Evolutionary conservation across 2,888 invertebrate species (phyloP).

Genomic region (Ferdinandea cuprea): DNA sequence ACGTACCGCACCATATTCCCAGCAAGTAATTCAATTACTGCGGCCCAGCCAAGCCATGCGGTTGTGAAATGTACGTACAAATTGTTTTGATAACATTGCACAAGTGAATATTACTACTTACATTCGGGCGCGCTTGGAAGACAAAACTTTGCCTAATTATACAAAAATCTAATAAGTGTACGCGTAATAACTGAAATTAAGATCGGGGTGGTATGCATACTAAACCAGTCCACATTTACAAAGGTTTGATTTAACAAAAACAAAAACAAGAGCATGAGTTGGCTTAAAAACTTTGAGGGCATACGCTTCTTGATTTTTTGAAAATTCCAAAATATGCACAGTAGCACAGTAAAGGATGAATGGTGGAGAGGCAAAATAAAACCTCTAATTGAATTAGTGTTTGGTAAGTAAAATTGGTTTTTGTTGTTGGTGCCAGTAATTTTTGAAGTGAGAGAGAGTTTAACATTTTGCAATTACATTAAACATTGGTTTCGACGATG

Average conservation of each 20-base stretch:
- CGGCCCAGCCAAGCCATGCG: no score
- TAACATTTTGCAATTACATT: constrained; percentile 34
- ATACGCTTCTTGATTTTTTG: not conserved
- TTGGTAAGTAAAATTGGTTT: not conserved
- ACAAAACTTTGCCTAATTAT: constrained; percentile 13
- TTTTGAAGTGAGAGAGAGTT: constrained; percentile 2
- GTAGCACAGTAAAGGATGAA: not conserved
- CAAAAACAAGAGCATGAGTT: no score
- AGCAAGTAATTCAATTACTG: no score
- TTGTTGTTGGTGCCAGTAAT: not conserved
- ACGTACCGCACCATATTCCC: no score
- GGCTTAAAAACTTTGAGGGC: no score
- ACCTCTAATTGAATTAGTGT: no score
- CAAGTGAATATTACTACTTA: constrained; percentile 10
- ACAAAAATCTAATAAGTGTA: constrained; percentile 17
- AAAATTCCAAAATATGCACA: not conserved
- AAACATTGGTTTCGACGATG: not conserved
- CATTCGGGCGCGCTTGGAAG: constrained; percentile 2
- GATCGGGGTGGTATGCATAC: not conserved
- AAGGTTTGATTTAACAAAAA: no score
- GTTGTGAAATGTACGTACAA: no score
- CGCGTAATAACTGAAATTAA: not conserved
- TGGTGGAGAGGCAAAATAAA: no score
- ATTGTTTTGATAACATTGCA: not conserved
- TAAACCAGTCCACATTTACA: no score